Evolutionary conservation across 2,113 vertebrate species (phyloP).

Genomic region (Casuarius casuarius): DNA sequence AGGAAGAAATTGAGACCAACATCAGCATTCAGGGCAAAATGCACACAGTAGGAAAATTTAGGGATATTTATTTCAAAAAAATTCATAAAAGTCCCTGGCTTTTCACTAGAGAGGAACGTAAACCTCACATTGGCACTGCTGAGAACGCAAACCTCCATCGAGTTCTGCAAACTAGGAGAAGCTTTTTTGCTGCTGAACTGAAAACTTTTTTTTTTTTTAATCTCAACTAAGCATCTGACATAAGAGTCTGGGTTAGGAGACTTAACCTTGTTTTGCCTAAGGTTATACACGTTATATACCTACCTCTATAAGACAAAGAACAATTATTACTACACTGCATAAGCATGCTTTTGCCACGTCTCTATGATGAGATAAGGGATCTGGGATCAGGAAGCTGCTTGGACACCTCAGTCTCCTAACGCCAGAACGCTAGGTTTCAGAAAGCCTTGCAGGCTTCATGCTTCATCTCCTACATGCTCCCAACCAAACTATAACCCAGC

Average conservation of each 20-base stretch:
- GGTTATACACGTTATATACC: not conserved
- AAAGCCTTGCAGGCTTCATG: not conserved
- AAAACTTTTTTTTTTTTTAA: not conserved
- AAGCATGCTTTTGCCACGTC: not conserved
- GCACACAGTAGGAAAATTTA: not conserved
- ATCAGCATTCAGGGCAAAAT: not conserved
- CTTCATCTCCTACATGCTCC: not conserved
- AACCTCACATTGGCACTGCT: not conserved
- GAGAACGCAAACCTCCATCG: not conserved
- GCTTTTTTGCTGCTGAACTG: not conserved
- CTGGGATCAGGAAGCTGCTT: not conserved
- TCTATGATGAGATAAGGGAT: not conserved
- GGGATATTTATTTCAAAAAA: not conserved
- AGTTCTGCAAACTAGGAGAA: not conserved
- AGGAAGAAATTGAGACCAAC: not conserved
- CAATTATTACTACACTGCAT: too few species aligned
- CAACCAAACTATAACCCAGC: slow-evolving; percentile 13
- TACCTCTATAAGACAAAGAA: not conserved
- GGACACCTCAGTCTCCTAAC: slow-evolving; percentile 1
- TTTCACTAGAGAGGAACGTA: not conserved
- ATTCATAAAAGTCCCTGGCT: not conserved
- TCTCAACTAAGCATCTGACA: too few species aligned
- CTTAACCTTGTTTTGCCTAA: not conserved
- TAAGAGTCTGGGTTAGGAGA: not conserved
- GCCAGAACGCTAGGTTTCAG: not conserved